Conservation (phyloP, 2,797 vertebrate genomes). For the Acrocephalus scirpaceus region DNA sequence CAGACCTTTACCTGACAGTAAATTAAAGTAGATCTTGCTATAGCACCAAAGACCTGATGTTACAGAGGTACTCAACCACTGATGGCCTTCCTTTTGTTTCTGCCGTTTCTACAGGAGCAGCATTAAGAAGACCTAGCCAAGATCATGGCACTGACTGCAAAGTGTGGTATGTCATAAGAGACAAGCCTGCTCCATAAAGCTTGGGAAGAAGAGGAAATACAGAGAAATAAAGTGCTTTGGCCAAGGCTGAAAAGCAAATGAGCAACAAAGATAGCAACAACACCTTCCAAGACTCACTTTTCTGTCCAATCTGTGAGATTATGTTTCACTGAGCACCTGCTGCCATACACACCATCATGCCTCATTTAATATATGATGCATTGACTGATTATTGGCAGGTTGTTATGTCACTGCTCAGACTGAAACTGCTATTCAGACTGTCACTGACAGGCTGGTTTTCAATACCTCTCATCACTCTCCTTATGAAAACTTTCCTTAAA, state of each 20-base stretch:
- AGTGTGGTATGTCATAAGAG: not conserved
- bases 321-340: not conserved
- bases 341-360: not conserved
- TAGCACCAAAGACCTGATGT: not conserved
- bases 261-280: not conserved
- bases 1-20: not conserved
- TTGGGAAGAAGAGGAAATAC: not conserved
- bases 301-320: not conserved
- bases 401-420: not conserved
- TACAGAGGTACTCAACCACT: not conserved
- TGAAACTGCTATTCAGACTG: not conserved
- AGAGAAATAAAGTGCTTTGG: not conserved
- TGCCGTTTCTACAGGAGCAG: not conserved
- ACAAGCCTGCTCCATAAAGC: not conserved
- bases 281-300: not conserved
- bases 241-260: not conserved
- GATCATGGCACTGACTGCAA: not conserved
- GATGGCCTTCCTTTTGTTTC: not conserved
- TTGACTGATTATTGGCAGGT: not conserved
- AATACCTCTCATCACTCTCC: not conserved
- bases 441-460: not conserved
- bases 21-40: not conserved
- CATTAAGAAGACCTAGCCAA: not conserved
- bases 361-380: not conserved
- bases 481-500: not conserved